A percentile compares a stretch with the other conserved stretches of the same genome.
Conservation (phyloP, 1,140 invertebrate genomes). For the Drosophila azteca region DNA sequence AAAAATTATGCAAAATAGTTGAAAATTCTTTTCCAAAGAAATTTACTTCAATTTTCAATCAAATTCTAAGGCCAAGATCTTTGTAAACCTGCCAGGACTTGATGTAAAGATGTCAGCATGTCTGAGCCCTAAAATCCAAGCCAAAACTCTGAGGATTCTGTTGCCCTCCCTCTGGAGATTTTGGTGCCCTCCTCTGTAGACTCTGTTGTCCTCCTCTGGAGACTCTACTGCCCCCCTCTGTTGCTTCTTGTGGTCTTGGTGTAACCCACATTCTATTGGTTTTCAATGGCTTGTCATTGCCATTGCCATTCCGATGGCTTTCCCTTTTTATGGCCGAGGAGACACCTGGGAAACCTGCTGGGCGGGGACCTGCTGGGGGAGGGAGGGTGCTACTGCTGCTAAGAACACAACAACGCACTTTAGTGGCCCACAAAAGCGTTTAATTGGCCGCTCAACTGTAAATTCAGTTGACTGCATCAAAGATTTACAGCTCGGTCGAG, state of each 20-base stretch:
- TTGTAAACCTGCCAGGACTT: background rate
- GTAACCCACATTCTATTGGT: conserved; percentile 35
- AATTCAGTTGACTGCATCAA: conserved; percentile 62
- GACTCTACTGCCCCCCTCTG: too few relatives aligned
- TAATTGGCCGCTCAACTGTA: conserved; percentile 64
- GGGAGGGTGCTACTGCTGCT: conserved; percentile 22
- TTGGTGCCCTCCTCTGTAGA: background rate
- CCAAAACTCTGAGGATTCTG: background rate
- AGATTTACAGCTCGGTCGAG: conserved; percentile 54
- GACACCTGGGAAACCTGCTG: conserved; percentile 1
- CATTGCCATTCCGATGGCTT: conserved; percentile 10
- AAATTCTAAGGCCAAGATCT: too few relatives aligned
- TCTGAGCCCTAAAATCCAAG: background rate
- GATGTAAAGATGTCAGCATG: background rate
- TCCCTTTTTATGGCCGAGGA: conserved; percentile 25
- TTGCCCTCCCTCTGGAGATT: background rate
- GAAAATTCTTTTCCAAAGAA: too few relatives aligned
- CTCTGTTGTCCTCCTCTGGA: too few relatives aligned
- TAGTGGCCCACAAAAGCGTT: conserved; percentile 45
- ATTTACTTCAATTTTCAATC: too few relatives aligned
- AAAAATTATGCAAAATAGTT: too few relatives aligned
- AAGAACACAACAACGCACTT: conserved; percentile 60
- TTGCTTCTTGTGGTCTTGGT: too few relatives aligned
- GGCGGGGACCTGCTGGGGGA: too few relatives aligned
- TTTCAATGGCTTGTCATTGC: conserved; percentile 9